Evolutionary conservation across 2,797 vertebrate genomes (phyloP).

Genomic region (Corythornis leucogaster): DNA sequence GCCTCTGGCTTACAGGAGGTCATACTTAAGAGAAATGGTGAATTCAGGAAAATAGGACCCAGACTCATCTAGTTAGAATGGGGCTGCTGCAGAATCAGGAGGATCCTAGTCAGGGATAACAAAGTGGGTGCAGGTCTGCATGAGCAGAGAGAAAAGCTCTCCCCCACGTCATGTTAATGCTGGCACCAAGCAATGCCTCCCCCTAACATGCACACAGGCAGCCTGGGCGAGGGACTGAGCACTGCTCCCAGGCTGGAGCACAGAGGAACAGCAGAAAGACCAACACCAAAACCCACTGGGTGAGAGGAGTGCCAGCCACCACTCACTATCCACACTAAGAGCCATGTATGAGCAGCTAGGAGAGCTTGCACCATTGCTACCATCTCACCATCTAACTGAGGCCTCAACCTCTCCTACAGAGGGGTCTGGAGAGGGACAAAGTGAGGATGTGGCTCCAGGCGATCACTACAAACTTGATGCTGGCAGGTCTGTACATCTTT

Average conservation of each 20-base stretch:
- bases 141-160: not conserved
- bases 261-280: not conserved
- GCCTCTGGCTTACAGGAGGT: conserved; percentile 44
- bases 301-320: not conserved
- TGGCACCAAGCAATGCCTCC: not conserved
- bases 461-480: not conserved
- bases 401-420: not conserved
- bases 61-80: not conserved
- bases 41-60: not conserved
- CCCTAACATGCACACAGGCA: accelerated
- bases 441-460: not conserved
- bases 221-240: not conserved
- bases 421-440: not conserved
- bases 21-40: conserved; percentile 65
- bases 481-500: not conserved
- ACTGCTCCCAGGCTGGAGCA: not conserved
- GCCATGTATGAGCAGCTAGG: not conserved
- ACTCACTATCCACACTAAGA: not conserved
- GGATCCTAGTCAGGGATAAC: not conserved
- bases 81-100: not conserved
- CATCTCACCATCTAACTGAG: not conserved
- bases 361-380: not conserved
- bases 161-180: not conserved
- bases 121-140: not conserved
- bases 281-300: not conserved